These are phyloP conservation scores for Ceratoteleas bidentatus DNA, from an alignment of 1,140 invertebrate genomes.

Conservation along the genomic window DNA sequence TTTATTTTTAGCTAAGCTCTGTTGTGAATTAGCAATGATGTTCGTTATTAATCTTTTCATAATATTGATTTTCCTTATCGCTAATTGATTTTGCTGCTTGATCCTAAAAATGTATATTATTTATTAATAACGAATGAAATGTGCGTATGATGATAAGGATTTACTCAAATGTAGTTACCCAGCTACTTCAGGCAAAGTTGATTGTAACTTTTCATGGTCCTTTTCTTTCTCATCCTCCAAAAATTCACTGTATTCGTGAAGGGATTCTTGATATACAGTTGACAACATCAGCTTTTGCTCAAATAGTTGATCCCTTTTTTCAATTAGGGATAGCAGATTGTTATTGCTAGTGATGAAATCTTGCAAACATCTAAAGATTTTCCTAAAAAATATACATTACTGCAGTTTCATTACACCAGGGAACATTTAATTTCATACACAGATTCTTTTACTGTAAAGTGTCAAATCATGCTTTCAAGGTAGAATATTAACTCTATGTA, in stretches of 20 bases:
- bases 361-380: neutral
- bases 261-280: neutral
- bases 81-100: too few relatives aligned
- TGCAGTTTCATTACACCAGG: too few relatives aligned
- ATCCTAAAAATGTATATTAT: too few relatives aligned
- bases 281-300: neutral
- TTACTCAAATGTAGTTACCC: constrained; percentile 9
- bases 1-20: neutral
- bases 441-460: too few relatives aligned
- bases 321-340: neutral
- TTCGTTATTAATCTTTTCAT: constrained; percentile 24
- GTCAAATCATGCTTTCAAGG: too few relatives aligned
- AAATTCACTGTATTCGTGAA: neutral
- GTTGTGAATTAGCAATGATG: constrained; percentile 8
- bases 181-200: constrained; percentile 6
- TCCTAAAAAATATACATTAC: neutral
- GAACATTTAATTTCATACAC: neutral
- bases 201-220: neutral
- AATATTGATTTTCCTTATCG: constrained; percentile 12
- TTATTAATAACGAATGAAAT: constrained; percentile 7
- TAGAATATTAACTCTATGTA: too few relatives aligned
- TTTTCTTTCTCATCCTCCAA: neutral
- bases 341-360: neutral
- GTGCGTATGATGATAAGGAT: neutral
- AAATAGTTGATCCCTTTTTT: neutral